A percentile compares a stretch with the other conserved stretches of the same genome.
Evolutionary conservation across 2,113 vertebrate genomes (phyloP).

Genomic region (Lepisosteus osseus): DNA sequence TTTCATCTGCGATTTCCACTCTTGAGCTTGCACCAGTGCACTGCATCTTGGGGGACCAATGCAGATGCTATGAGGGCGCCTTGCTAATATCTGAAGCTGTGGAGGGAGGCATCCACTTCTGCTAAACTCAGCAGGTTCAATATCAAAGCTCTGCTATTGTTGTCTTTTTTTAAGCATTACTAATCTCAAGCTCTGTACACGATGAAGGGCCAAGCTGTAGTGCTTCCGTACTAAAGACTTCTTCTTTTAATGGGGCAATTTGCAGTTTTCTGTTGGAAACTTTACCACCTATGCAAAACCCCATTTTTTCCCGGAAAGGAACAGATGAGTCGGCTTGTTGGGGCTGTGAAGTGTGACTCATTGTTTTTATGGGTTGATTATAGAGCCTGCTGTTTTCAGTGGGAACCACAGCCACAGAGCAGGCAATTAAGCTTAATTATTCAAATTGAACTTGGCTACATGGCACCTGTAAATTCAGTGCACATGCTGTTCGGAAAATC

Average conservation of each 20-base stretch:
- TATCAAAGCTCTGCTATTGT: not conserved
- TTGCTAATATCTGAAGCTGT: not conserved
- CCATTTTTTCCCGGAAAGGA: no score
- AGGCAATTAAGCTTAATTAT: not conserved
- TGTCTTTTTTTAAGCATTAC: not conserved
- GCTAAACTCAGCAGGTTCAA: not conserved
- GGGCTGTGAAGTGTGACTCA: not conserved
- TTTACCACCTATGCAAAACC: no score
- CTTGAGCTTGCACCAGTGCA: constrained; percentile 46
- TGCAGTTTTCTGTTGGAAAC: not conserved
- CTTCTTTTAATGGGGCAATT: not conserved
- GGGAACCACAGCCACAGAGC: not conserved
- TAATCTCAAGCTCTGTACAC: not conserved
- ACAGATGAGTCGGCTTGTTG: no score
- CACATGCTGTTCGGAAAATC: no score
- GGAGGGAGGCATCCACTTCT: not conserved
- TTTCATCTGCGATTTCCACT: constrained; percentile 52
- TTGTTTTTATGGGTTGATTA: not conserved
- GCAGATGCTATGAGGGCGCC: not conserved
- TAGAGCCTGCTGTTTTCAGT: not conserved
- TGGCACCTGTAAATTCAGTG: not conserved
- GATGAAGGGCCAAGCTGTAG: not conserved
- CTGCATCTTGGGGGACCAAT: constrained; percentile 13
- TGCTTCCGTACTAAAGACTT: not conserved
- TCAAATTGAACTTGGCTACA: not conserved